These are phyloP conservation scores for Cryptophagus acutangulus DNA, from an alignment of 2,888 invertebrate species.

Conservation along the genomic window DNA sequence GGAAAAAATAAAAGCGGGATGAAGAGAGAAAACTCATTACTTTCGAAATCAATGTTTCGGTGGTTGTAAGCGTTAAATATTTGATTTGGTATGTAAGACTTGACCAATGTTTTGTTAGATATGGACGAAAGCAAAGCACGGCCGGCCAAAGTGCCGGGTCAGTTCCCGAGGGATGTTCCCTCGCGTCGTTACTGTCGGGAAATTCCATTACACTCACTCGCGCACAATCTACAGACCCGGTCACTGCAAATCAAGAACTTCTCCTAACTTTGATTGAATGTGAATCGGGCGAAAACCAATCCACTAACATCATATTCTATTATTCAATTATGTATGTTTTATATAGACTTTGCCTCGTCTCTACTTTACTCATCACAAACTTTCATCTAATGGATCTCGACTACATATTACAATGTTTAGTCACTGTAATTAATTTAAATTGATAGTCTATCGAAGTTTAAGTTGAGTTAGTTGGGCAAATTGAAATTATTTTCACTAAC, in stretches of 20 bases:
- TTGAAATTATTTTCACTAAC: too few relatives aligned
- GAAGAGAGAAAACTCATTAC: slow-evolving; percentile 20
- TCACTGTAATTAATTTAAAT: too few relatives aligned
- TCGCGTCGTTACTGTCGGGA: slow-evolving; percentile 38
- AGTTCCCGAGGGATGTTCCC: slow-evolving; percentile 40
- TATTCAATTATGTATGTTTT: slow-evolving; percentile 35
- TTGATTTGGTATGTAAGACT: slow-evolving; percentile 36
- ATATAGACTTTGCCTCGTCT: too few relatives aligned
- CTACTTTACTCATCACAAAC: too few relatives aligned
- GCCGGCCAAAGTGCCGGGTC: slow-evolving; percentile 39
- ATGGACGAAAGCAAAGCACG: slow-evolving; percentile 30
- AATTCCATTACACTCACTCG: slow-evolving; percentile 42
- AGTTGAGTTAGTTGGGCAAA: too few relatives aligned
- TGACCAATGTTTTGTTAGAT: slow-evolving; percentile 36
- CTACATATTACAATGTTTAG: too few relatives aligned
- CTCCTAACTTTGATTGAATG: slow-evolving; percentile 42
- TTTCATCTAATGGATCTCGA: too few relatives aligned
- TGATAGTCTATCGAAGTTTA: too few relatives aligned
- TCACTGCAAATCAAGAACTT: slow-evolving; percentile 39
- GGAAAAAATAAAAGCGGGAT: too few relatives aligned
- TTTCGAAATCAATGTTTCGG: slow-evolving; percentile 21
- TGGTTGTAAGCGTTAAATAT: slow-evolving; percentile 34
- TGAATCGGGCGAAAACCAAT: slow-evolving; percentile 37
- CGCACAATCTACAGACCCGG: slow-evolving; percentile 40
- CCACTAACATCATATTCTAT: slow-evolving; percentile 37